phyloP scores from a whole-genome alignment of 2,113 vertebrate species.

The Otus sunia region DNA sequence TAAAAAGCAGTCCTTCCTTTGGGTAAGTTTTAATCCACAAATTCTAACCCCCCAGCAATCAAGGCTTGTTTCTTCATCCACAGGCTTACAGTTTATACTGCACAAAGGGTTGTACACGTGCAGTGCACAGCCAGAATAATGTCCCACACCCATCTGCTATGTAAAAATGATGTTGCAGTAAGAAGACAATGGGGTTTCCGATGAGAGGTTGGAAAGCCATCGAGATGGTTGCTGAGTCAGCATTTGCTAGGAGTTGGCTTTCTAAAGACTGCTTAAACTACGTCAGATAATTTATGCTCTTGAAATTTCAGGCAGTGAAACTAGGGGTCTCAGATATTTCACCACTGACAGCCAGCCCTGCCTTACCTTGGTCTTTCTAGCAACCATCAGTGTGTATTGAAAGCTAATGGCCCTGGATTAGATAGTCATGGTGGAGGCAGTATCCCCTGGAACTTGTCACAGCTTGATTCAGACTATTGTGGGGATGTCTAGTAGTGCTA shows the following conservation, averaged over 20 bases:
- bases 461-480: neutral
- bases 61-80: neutral
- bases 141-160: fast-evolving
- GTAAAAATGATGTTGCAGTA: neutral
- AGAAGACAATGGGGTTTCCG: neutral
- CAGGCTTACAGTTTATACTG: fast-evolving
- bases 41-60: neutral
- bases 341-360: neutral
- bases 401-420: neutral
- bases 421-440: neutral
- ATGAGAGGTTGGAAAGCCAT: neutral
- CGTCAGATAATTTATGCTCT: neutral
- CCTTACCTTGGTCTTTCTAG: neutral
- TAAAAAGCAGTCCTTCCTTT: neutral
- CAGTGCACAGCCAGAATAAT: neutral
- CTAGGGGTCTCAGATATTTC: neutral
- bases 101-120: neutral
- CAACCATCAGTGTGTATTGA: too few relatives aligned
- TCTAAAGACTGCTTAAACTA: neutral
- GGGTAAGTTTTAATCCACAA: neutral
- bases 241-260: neutral
- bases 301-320: neutral
- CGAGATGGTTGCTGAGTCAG: neutral
- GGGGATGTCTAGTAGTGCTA: neutral
- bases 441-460: neutral